Percentiles rank a stretch among this genome's conserved stretches.
Evolutionary conservation across 2,888 invertebrate species (phyloP).

Genomic region (Noctua janthe): DNA sequence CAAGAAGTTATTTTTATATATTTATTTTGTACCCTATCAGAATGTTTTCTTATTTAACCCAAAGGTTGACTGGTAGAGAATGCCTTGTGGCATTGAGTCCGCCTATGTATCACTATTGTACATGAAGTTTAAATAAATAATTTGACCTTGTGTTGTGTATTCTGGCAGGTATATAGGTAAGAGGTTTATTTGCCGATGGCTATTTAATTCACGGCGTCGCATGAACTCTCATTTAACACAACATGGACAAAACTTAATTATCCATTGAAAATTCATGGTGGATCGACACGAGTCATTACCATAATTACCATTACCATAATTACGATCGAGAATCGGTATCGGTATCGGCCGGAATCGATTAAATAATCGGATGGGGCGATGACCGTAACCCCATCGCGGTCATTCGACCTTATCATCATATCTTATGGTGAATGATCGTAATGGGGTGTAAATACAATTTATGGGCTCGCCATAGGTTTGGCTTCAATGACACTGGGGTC

Average conservation of each 20-base stretch:
- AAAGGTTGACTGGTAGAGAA: no score
- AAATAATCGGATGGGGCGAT: slow-evolving; percentile 50
- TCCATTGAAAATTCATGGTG: slow-evolving; percentile 59
- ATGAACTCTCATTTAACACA: slow-evolving; percentile 31
- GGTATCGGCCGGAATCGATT: slow-evolving; percentile 53
- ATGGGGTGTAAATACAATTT: slow-evolving; percentile 56
- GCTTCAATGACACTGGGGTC: slow-evolving; percentile 14
- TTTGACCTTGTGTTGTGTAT: no score
- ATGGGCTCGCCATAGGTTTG: slow-evolving; percentile 39
- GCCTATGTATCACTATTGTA: no score
- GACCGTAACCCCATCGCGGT: slow-evolving; percentile 48
- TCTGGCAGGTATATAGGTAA: no score
- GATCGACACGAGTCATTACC: slow-evolving; percentile 54
- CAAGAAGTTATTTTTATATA: no score
- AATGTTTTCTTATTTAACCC: no score
- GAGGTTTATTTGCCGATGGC: not conserved
- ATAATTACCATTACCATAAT: slow-evolving; percentile 63
- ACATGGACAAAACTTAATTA: slow-evolving; percentile 51
- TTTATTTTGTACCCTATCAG: no score
- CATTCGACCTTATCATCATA: slow-evolving; percentile 57
- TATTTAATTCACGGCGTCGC: not conserved
- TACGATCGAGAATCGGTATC: slow-evolving; percentile 49
- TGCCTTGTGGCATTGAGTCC: no score
- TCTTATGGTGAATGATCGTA: slow-evolving; percentile 53
- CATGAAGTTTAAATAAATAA: no score